Conservation (phyloP, 2,888 invertebrate genomes). For the Nasonia oneida region DNA sequence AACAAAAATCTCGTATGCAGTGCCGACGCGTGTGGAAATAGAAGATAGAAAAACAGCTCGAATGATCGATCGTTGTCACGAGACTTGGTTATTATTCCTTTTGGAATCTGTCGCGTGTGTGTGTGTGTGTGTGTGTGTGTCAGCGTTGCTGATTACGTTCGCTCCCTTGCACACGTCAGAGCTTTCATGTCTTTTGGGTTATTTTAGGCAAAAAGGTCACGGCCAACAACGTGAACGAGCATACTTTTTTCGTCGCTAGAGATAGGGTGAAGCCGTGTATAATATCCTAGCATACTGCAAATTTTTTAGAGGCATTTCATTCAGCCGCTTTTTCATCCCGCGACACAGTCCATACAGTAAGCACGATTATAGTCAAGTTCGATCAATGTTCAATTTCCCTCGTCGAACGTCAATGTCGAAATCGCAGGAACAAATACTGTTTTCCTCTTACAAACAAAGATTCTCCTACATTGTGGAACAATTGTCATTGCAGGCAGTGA, state of each 20-base stretch:
- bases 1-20: background rate
- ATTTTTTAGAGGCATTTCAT: slow-evolving; percentile 10
- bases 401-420: background rate
- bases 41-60: background rate
- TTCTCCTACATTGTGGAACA: background rate
- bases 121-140: background rate
- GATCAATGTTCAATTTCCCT: background rate
- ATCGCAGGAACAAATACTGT: background rate
- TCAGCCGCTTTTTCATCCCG: background rate
- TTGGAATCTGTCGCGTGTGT: background rate
- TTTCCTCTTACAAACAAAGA: background rate
- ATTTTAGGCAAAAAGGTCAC: background rate
- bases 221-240: background rate
- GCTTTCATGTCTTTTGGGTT: background rate
- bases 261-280: background rate
- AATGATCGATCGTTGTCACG: slow-evolving; percentile 5
- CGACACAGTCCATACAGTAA: background rate
- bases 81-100: background rate
- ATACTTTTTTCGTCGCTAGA: background rate
- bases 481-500: background rate
- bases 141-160: background rate
- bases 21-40: background rate
- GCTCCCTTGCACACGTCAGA: background rate
- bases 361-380: background rate
- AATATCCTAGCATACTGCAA: background rate